Percentiles rank a stretch among this genome's conserved stretches.
Conservation (phyloP, 2,888 invertebrate genomes). For the Tineola bisselliella region DNA sequence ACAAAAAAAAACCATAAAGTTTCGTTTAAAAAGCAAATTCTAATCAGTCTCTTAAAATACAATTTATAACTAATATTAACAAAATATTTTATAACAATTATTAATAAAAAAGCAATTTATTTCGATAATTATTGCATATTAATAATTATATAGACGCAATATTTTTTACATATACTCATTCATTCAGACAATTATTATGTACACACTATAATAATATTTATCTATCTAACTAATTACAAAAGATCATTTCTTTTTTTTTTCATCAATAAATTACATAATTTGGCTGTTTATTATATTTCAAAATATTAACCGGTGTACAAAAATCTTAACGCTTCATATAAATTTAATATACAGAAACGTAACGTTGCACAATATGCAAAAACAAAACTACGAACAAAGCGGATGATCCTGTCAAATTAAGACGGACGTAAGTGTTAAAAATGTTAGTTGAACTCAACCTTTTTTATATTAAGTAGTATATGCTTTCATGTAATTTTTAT, state of each 20-base stretch:
- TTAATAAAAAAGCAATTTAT: neutral
- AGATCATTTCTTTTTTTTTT: neutral
- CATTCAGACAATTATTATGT: neutral
- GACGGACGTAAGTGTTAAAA: too few relatives aligned
- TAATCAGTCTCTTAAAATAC: conserved; percentile 62
- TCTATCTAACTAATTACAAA: neutral
- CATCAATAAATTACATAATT: neutral
- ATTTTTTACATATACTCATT: too few relatives aligned
- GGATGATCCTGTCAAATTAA: too few relatives aligned
- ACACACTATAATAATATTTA: neutral
- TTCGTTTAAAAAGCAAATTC: conserved; percentile 19
- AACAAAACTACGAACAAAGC: too few relatives aligned
- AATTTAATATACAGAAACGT: too few relatives aligned
- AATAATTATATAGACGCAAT: too few relatives aligned
- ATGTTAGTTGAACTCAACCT: too few relatives aligned
- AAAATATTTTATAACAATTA: conserved; percentile 7
- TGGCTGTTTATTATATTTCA: too few relatives aligned
- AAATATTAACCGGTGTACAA: too few relatives aligned
- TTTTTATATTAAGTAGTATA: neutral
- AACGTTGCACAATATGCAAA: too few relatives aligned
- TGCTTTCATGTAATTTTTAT: neutral
- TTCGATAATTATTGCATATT: neutral
- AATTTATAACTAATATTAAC: conserved; percentile 50
- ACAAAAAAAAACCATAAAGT: neutral
- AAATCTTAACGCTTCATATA: too few relatives aligned